Conservation (phyloP, 2,113 vertebrate species). For the Tragelaphus scriptus region DNA sequence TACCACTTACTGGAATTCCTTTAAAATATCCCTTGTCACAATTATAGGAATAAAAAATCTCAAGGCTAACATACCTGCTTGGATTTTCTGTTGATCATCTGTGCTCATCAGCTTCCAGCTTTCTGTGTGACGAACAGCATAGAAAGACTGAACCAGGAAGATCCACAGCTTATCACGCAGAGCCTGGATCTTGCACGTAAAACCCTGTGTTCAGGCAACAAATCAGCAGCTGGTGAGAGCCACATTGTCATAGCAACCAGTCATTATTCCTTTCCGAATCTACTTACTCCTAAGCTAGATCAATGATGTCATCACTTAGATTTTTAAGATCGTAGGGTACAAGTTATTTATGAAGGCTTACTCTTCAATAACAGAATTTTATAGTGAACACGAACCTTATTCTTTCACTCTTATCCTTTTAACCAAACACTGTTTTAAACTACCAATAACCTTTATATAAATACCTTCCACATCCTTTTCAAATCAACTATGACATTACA, state of each 20-base stretch:
- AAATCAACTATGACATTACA: constrained; percentile 80
- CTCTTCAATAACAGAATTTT: constrained; percentile 72
- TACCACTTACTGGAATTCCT: constrained; percentile 38
- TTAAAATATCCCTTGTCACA: constrained; percentile 46
- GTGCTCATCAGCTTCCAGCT: constrained; percentile 91
- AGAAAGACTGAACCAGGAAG: constrained; percentile 96
- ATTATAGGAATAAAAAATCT: constrained; percentile 20
- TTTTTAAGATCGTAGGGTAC: constrained; percentile 75
- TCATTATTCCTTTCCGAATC: constrained; percentile 90
- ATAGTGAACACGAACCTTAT: constrained; percentile 51
- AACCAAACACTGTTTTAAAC: constrained; percentile 69
- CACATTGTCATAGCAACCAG: constrained; percentile 97
- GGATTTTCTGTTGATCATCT: constrained; percentile 88
- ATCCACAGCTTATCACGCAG: constrained; percentile 92
- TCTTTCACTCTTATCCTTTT: constrained; percentile 68
- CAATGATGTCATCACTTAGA: constrained; percentile 91
- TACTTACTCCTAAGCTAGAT: constrained; percentile 88
- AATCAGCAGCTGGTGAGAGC: constrained; percentile 98
- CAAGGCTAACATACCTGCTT: constrained; percentile 86
- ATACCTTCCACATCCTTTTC: constrained; percentile 68
- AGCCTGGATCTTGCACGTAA: constrained; percentile 87
- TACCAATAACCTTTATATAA: constrained; percentile 56
- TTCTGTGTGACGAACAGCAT: constrained; percentile 94
- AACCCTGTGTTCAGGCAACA: constrained; percentile 92
- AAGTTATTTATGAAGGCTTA: constrained; percentile 75